These are phyloP conservation scores for Latrodectus elegans DNA, from an alignment of 2,888 invertebrate genomes.

Conservation along the genomic window DNA sequence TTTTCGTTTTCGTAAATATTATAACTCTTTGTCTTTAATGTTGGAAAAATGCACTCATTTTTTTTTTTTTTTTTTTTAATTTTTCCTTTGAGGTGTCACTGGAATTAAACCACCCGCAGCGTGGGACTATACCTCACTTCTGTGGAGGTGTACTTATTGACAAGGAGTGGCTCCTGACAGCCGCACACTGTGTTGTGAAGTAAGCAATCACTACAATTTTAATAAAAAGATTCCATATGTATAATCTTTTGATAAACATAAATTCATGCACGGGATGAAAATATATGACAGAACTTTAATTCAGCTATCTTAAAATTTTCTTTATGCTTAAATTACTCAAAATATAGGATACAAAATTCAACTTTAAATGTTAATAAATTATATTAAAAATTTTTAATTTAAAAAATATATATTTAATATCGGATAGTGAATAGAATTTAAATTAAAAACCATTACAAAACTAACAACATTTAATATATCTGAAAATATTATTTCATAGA, in stretches of 20 bases:
- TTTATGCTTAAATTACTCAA: too few species aligned
- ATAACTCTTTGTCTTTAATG: too few species aligned
- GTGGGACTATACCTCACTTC: slow-evolving; percentile 94
- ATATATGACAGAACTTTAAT: not conserved
- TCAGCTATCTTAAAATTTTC: not conserved
- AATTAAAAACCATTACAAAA: too few species aligned
- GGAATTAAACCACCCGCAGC: slow-evolving; percentile 88
- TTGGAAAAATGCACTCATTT: too few species aligned
- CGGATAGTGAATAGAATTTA: too few species aligned
- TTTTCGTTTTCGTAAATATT: too few species aligned
- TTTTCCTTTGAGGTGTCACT: slow-evolving; percentile 84
- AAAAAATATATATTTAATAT: too few species aligned
- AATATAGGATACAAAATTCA: too few species aligned
- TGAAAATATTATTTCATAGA: too few species aligned
- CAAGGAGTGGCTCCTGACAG: slow-evolving; percentile 89
- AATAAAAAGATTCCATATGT: not conserved
- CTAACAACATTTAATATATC: too few species aligned
- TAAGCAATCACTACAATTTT: slow-evolving; percentile 76
- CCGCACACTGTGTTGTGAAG: slow-evolving; percentile 94
- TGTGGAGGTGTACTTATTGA: slow-evolving; percentile 93
- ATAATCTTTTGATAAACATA: not conserved
- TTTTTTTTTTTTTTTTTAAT: not conserved
- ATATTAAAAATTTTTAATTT: too few species aligned
- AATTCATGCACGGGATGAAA: not conserved
- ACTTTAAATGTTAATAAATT: too few species aligned